Base-by-base conservation (phyloP, 2,888 invertebrate genomes). In the Agrilus biguttatus region DNA sequence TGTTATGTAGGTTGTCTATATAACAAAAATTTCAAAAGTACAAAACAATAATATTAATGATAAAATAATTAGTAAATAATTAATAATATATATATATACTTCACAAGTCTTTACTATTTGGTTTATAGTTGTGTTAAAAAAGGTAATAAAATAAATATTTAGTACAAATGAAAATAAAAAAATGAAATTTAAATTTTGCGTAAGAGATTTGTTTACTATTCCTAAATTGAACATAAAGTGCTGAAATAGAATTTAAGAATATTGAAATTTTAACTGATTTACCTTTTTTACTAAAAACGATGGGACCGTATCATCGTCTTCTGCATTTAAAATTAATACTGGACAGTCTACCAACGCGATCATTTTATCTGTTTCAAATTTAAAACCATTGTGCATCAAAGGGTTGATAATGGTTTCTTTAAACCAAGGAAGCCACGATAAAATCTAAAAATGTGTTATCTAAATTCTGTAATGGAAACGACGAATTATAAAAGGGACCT, bases 271-370 rank as follows among this genome's bases (percentile, higher is more conserved):
- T 21, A 5, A 21, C 4, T 21, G 7, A 21, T 6, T 47, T 40
- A 62, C 59, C 51, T 53, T 58, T 49, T 51, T 41, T n/a, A 62
- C 60, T 8, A 62, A 46, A 5, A 39, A 49, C 42, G 49, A 55
- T 6, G 62, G 61, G 45, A 63, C 56, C 12, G 59, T 49, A 8
- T 45, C 42, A 45, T 63, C 63, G 49, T 63, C 62, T 51, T 56
- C 56, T 5, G 62, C 60, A 42, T 62, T 60, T 45, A 62, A 41
- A 13, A 59, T 57, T 62, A 63, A 59, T 23, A 62, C 59, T 0
- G 63, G 62, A 49, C 61, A 60, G 40, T 60, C 55, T 2, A 63
- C 56, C 8, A 47, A 44, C 1, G 55, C 40, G 21, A 61, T 58
- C 47, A 62, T 56, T 7, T 42, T 52, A 0, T 52, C 53, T 6